phyloP scores from a whole-genome alignment of 2,888 invertebrate species.

The Ceratothoa steindachneri region DNA sequence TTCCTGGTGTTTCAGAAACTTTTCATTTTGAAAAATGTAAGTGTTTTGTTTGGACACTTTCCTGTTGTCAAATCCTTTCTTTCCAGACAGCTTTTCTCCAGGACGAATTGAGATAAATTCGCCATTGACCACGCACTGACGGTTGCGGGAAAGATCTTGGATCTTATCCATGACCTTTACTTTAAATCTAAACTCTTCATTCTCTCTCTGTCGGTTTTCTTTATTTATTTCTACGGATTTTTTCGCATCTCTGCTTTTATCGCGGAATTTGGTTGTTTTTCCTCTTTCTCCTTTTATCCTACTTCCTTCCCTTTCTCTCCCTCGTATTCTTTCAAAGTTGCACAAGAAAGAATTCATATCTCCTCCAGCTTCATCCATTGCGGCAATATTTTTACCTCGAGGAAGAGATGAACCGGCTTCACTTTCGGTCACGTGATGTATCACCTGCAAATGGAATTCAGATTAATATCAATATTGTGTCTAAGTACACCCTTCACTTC shows the following conservation, averaged over 20 bases:
- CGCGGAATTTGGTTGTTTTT: slow-evolving; percentile 3
- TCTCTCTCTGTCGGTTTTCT: not conserved
- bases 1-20: slow-evolving; percentile 19
- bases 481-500: not conserved
- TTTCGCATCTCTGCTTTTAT: slow-evolving; percentile 22
- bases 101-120: slow-evolving; percentile 10
- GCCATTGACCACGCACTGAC: not conserved
- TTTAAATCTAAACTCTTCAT: not conserved
- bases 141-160: not conserved
- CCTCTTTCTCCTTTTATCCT: slow-evolving; percentile 16
- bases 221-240: not conserved
- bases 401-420: not conserved
- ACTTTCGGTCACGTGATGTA: slow-evolving; percentile 43
- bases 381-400: not conserved
- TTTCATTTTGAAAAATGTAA: slow-evolving; percentile 42
- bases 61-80: slow-evolving; percentile 24
- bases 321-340: slow-evolving; percentile 2
- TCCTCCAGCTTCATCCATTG: not conserved
- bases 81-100: slow-evolving; percentile 13
- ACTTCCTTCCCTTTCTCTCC: slow-evolving; percentile 25
- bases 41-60: slow-evolving; percentile 45
- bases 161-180: slow-evolving; percentile 16
- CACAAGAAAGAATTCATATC: not conserved
- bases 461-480: not conserved
- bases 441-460: slow-evolving; percentile 26